Evolutionary conservation across 1,140 invertebrate genomes (phyloP).

Genomic region (Neoseiulus cucumeris): DNA sequence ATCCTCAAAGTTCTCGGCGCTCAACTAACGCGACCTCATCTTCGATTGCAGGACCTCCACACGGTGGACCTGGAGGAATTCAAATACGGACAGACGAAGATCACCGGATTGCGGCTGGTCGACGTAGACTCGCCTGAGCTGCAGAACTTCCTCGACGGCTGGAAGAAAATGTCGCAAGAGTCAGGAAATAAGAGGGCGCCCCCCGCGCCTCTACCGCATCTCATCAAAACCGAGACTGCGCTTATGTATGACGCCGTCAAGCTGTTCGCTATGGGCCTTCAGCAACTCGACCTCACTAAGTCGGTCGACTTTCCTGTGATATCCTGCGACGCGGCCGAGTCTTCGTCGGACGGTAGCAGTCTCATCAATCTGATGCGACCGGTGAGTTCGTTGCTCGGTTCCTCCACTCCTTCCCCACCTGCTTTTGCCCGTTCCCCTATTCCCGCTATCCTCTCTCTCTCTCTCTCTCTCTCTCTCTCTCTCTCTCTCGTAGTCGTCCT

Average conservation of each 20-base stretch:
- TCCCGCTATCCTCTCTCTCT: too few species aligned
- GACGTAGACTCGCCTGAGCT: conserved; percentile 52
- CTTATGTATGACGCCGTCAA: conserved; percentile 87
- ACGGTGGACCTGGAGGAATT: conserved; percentile 23
- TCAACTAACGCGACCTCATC: not conserved
- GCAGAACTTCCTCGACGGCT: conserved; percentile 50
- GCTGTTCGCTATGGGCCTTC: conserved; percentile 70
- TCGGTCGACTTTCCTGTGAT: conserved; percentile 41
- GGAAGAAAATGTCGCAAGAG: conserved; percentile 44
- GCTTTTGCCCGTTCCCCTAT: too few species aligned
- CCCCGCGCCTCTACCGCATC: not conserved
- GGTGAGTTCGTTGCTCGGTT: conserved; percentile 36
- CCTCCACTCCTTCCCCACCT: too few species aligned
- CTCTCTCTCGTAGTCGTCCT: too few species aligned
- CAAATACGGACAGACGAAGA: conserved; percentile 21
- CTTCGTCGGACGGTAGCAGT: conserved; percentile 63
- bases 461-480: too few species aligned
- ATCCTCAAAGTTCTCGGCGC: too few species aligned
- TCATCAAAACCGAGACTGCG: conserved; percentile 62
- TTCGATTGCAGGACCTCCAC: conserved; percentile 22
- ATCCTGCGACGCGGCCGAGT: conserved; percentile 65
- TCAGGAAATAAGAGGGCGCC: conserved; percentile 20
- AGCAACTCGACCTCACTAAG: conserved; percentile 69
- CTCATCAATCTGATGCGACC: conserved; percentile 95
- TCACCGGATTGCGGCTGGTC: conserved; percentile 34